Evolutionary conservation across 1,140 invertebrate genomes (phyloP), one percentile per base, ranked within the genome.

Genomic region (Drosophila prosaltans): DNA sequence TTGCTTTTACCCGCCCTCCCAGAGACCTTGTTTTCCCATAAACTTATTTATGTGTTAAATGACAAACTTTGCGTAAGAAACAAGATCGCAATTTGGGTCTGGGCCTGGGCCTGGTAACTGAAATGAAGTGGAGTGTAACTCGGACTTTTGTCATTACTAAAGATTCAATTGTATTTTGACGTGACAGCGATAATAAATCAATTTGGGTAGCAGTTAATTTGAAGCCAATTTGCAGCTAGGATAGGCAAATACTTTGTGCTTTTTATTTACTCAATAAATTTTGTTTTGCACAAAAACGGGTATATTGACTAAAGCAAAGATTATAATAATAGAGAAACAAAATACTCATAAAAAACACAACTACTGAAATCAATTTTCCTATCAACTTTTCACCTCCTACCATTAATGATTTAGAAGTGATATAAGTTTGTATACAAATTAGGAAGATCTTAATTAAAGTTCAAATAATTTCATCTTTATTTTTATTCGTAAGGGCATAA

Each of bases 161-260:
- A 51, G 45, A 51, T 51, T 51, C 45, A 51, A 51, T 51, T 51
- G 45, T 51, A 3, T 51, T 58, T 54, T 69, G 75, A 78, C 79
- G 72, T 86, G 83, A 83, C 83, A 69, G 51, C 66, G 80, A 78
- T 88, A 84, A 80, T 83, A 78, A 89, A 88, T 88, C 83, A 89
- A 88, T 89, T 89, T 85, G 55, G 58, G 70, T 45, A 73, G 59
- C 69, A 64, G 80, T 72, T 80, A 71, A 75, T 80, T 79, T 76
- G 57, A 75, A 48, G 75, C 71, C 67, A 69, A 73, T 81, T 72
- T 41, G 62, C 62, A 59, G 61, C 65, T 64, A 41, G 43, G 60
- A 61, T 64, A 55, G 43, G 26, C 32, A 63, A 45, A 45, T 55
- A 41, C 40, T 39, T 45, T 57, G 67, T 57, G 21, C 40, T 65